Percentiles rank a stretch among this genome's conserved stretches.
Evolutionary conservation across 2,113 vertebrate genomes (phyloP).

Genomic region (Leuciscus idus): DNA sequence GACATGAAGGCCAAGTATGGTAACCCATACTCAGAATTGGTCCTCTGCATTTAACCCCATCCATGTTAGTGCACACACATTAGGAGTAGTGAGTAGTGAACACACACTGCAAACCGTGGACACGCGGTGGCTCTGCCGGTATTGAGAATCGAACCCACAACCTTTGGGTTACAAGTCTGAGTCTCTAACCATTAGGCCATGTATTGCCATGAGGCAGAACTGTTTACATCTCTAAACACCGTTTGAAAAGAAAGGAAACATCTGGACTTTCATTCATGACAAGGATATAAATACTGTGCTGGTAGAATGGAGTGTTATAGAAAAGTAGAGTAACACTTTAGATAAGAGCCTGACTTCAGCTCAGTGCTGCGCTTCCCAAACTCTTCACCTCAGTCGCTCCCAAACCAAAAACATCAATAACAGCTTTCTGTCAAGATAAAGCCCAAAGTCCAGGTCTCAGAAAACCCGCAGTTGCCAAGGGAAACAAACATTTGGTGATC

Average conservation of each 20-base stretch:
- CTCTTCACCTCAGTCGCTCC: conserved; percentile 11
- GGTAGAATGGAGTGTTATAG: conserved; percentile 52
- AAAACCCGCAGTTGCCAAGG: conserved; percentile 61
- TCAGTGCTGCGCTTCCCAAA: conserved; percentile 14
- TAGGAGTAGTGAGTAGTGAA: too few species aligned
- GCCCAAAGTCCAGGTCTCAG: conserved; percentile 46
- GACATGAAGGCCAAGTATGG: too few species aligned
- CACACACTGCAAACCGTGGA: too few species aligned
- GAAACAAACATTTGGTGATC: conserved; percentile 69
- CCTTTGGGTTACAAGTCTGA: too few species aligned
- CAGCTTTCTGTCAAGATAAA: conserved; percentile 56
- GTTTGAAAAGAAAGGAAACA: conserved; percentile 48
- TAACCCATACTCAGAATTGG: too few species aligned
- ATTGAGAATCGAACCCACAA: too few species aligned
- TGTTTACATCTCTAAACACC: conserved; percentile 58
- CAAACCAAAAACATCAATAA: conserved; percentile 38
- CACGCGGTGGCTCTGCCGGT: too few species aligned
- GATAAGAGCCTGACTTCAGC: conserved; percentile 10
- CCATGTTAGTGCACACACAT: too few species aligned
- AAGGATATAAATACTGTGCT: conserved; percentile 63
- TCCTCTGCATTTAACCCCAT: too few species aligned
- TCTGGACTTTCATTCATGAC: conserved; percentile 29
- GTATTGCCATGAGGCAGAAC: background rate
- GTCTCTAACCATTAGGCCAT: too few species aligned
- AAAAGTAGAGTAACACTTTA: conserved; percentile 8